Base-by-base conservation (phyloP, 2,888 invertebrate genomes). In the Oligia fasciuncula region DNA sequence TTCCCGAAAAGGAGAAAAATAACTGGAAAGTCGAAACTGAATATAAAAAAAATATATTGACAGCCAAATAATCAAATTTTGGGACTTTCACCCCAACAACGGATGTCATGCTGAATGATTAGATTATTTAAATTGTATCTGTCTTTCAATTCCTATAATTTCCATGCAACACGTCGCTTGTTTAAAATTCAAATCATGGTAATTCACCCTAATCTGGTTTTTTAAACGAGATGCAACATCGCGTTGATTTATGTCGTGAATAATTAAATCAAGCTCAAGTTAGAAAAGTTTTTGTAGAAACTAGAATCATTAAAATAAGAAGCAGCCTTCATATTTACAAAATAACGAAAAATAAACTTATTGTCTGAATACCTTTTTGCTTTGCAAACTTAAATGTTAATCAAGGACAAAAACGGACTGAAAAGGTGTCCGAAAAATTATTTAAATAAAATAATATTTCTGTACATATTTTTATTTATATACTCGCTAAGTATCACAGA, bases 71-170 rank as follows among this genome's bases (percentile, higher is more conserved):
- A 57, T 57, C 9, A n/a, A 35, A 80, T 74, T 57, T 57, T 19
- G 23, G 49, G 57, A 29, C 17, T 67, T 40, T 66, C 19, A 14
- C 35, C 13, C 35, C 40, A 79, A 84, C 9, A 70, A 40, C 62
- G 57, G 49, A 62, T 74, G 43, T 63, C 49, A 68, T 35, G 54
- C 43, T 19, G 29, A 71, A 73, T 57, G 23, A 57, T 60, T n/a
- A 57, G 57, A 62, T 73, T 79, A 84, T 80, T 84, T 73, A 80
- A 73, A 84, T 85, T 73, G 9, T 63, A 19, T 57, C 51, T 80
- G 17, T 73, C 73, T 74, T 65, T 23, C 0, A 23, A 81, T 49
- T 70, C 63, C 23, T 71, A 71, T 70, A 40, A 68, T 85, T 68
- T 54, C 29, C 46, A 74, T 57, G 43, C 62, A 74, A 72, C 72